Percentiles rank a stretch among this genome's conserved stretches.
phyloP scores from a whole-genome alignment of 2,888 invertebrate genomes.

The Drosophila longiperda region DNA sequence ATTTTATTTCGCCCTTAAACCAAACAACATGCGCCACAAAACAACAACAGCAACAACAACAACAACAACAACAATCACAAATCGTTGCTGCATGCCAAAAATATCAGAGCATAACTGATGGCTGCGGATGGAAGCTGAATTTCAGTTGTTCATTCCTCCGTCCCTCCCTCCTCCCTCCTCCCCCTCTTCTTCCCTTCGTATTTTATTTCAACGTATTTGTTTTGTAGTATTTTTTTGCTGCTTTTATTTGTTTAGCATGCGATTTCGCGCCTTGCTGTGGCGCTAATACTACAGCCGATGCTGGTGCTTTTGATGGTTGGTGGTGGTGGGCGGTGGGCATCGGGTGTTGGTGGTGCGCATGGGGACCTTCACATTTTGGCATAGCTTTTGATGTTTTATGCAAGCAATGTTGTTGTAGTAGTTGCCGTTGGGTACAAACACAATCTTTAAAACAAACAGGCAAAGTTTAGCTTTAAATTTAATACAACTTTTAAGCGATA shows the following conservation, averaged over 20 bases:
- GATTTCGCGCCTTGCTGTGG: constrained; percentile 46
- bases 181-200: background rate
- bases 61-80: constrained; percentile 25
- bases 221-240: constrained; percentile 32
- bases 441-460: constrained; percentile 28
- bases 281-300: constrained; percentile 9
- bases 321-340: too few relatives aligned
- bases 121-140: constrained; percentile 9
- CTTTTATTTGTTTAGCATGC: constrained; percentile 65
- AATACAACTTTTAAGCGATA: background rate
- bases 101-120: constrained; percentile 63
- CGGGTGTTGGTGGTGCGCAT: background rate
- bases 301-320: background rate
- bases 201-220: constrained; percentile 24
- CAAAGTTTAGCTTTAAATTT: constrained; percentile 19
- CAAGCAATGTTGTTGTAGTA: constrained; percentile 34
- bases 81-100: constrained; percentile 48
- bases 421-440: constrained; percentile 21
- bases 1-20: constrained; percentile 56
- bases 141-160: background rate
- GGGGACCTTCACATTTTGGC: constrained; percentile 51
- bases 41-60: constrained; percentile 7
- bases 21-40: constrained; percentile 35
- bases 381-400: constrained; percentile 75
- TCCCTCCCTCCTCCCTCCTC: too few relatives aligned